Percentiles rank a stretch among this genome's conserved stretches.
Conservation (phyloP, 2,113 vertebrate species). For the Melanerpes formicivorus region DNA sequence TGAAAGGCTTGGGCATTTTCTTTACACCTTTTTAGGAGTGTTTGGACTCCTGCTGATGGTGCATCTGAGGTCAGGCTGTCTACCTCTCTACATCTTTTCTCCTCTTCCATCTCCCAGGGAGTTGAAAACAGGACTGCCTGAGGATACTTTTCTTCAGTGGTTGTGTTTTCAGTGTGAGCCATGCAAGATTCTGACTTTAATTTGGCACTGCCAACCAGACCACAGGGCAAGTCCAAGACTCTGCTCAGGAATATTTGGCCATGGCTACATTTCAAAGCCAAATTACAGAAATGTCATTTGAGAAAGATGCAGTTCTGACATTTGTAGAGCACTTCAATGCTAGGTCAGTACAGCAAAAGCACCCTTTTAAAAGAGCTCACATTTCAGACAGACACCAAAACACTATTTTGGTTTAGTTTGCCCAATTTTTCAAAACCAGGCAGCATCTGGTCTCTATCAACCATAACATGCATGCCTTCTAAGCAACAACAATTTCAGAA, state of each 20-base stretch:
- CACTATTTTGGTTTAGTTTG: slow-evolving; percentile 73
- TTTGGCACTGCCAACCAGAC: slow-evolving; percentile 35
- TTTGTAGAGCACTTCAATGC: slow-evolving; percentile 65
- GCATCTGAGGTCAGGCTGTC: slow-evolving; percentile 28
- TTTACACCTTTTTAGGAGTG: neutral
- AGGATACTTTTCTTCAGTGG: neutral
- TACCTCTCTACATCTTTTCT: slow-evolving; percentile 35
- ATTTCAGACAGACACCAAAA: slow-evolving; percentile 73
- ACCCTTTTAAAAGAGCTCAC: slow-evolving; percentile 69
- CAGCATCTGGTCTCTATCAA: slow-evolving; percentile 78
- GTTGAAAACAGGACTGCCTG: slow-evolving; percentile 30
- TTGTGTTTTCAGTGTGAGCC: neutral
- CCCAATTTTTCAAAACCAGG: slow-evolving; percentile 61
- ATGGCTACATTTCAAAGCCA: slow-evolving; percentile 7
- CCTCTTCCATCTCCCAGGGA: slow-evolving; percentile 39
- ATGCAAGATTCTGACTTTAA: slow-evolving; percentile 44
- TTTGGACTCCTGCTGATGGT: slow-evolving; percentile 39
- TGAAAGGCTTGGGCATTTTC: slow-evolving; percentile 38
- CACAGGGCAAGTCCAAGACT: slow-evolving; percentile 31
- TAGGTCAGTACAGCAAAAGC: slow-evolving; percentile 16
- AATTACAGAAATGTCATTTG: slow-evolving; percentile 55
- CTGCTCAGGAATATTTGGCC: neutral
- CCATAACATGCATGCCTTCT: slow-evolving; percentile 47
- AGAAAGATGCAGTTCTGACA: slow-evolving; percentile 38
- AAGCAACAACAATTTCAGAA: slow-evolving; percentile 67